phyloP scores from a whole-genome alignment of 2,113 vertebrate species.

The Otis tarda region DNA sequence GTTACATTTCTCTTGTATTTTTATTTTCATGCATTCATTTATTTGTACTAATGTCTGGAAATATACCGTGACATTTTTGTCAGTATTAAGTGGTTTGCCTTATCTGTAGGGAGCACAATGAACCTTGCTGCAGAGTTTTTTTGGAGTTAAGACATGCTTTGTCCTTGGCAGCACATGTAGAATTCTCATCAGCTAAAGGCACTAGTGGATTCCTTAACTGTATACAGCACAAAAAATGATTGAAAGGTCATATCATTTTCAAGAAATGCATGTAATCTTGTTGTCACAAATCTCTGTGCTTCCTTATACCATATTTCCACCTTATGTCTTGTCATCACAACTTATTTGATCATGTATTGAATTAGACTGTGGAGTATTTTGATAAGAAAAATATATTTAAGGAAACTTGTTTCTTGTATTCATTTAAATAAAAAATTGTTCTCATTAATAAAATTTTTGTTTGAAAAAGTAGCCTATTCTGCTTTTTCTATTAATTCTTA shows the following conservation, averaged over 20 bases:
- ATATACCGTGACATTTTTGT: neutral
- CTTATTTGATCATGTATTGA: neutral
- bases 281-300: neutral
- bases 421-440: neutral
- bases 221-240: neutral
- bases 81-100: neutral
- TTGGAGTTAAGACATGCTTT: neutral
- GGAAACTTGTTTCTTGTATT: neutral
- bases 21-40: neutral
- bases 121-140: neutral
- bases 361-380: neutral
- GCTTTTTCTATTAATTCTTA: neutral
- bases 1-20: neutral
- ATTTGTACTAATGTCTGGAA: neutral
- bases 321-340: neutral
- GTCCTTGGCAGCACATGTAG: neutral
- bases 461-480: neutral
- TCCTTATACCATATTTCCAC: neutral
- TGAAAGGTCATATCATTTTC: neutral
- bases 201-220: neutral
- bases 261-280: neutral
- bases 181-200: neutral
- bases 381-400: neutral
- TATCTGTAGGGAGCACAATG: neutral
- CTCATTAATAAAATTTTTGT: neutral